These are phyloP conservation scores for Rhagoletis pomonella DNA, from an alignment of 1,140 invertebrate genomes.

Conservation along the genomic window DNA sequence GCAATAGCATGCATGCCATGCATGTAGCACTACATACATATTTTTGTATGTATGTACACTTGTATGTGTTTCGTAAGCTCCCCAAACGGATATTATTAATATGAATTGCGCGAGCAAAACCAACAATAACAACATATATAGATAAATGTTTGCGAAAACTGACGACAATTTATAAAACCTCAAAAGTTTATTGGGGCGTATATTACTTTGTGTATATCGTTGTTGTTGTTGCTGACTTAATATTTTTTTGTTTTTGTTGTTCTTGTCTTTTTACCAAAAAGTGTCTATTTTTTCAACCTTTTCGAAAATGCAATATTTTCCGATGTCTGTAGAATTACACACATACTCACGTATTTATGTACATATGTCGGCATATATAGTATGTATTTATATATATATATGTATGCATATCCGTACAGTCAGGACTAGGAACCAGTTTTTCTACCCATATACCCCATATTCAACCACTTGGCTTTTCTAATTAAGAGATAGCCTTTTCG, in stretches of 20 bases:
- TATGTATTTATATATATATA: not conserved
- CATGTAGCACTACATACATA: slow-evolving; percentile 27
- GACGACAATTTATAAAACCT: slow-evolving; percentile 48
- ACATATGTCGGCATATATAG: not conserved
- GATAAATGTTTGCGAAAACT: slow-evolving; percentile 29
- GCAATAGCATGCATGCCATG: slow-evolving; percentile 7
- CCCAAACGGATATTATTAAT: slow-evolving; percentile 55
- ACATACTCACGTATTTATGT: not conserved
- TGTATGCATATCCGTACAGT: not conserved
- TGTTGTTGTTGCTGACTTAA: not conserved
- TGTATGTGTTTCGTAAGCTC: slow-evolving; percentile 6
- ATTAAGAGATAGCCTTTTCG: too few species aligned
- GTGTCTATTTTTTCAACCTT: not conserved
- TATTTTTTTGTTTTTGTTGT: not conserved
- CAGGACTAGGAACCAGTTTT: too few species aligned
- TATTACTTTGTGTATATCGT: not conserved
- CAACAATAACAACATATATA: slow-evolving; percentile 33
- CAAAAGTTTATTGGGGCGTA: slow-evolving; percentile 46
- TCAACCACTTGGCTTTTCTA: too few species aligned
- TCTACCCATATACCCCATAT: too few species aligned
- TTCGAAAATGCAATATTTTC: slow-evolving; percentile 2
- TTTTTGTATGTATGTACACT: not conserved
- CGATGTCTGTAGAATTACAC: not conserved
- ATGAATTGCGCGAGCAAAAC: slow-evolving; percentile 25
- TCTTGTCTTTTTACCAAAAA: not conserved